phyloP scores from a whole-genome alignment of 2,797 vertebrate genomes.

The Calcarius lapponicus region DNA sequence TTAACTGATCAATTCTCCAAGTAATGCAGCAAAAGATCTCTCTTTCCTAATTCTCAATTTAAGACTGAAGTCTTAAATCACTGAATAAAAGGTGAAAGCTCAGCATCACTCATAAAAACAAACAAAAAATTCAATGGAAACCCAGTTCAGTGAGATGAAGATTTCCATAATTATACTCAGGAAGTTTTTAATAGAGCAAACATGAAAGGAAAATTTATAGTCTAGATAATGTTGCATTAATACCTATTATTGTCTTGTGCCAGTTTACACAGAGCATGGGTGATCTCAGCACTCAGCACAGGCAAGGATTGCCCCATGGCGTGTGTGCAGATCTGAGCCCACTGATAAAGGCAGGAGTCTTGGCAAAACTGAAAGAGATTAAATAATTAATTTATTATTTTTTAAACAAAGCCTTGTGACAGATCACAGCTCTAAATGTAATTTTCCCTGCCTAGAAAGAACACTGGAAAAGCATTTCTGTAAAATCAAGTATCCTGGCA shows the following conservation, averaged over 20 bases:
- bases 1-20: not conserved
- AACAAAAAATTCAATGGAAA: not conserved
- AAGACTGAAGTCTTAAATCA: not conserved
- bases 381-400: not conserved
- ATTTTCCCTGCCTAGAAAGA: not conserved
- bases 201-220: constrained; percentile 5
- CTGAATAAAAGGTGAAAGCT: not conserved
- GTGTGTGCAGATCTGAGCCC: constrained; percentile 86
- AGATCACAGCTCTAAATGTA: not conserved
- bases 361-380: constrained; percentile 84
- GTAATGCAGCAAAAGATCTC: not conserved
- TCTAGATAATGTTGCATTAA: constrained; percentile 10
- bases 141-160: not conserved
- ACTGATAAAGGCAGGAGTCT: constrained; percentile 83
- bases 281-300: constrained; percentile 93
- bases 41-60: not conserved
- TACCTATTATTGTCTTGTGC: constrained; percentile 84
- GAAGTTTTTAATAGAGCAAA: constrained; percentile 15
- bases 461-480: not conserved
- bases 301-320: constrained; percentile 91
- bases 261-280: constrained; percentile 84
- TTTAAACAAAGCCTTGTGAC: not conserved
- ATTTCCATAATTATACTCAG: not conserved
- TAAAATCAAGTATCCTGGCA: not conserved
- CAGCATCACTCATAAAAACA: not conserved